Evolutionary conservation across 1,140 invertebrate genomes (phyloP).

Genomic region (Cydia pomonella): DNA sequence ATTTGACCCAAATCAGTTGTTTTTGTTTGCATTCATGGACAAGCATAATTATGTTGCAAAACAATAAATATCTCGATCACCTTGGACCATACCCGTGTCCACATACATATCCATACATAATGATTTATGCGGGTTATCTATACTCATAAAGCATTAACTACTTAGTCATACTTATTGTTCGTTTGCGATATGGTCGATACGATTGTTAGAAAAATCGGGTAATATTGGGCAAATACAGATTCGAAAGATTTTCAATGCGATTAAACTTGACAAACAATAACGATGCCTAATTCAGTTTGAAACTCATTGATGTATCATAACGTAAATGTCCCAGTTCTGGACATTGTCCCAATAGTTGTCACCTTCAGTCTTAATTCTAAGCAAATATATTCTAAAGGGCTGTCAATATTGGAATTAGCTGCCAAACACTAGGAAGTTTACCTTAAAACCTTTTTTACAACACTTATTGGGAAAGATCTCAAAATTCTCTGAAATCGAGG

Average conservation of each 20-base stretch:
- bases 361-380: too few species aligned
- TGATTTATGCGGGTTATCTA: background rate
- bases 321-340: too few species aligned
- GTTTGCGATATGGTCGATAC: background rate
- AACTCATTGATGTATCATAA: background rate
- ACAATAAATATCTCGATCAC: constrained; percentile 11
- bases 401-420: too few species aligned
- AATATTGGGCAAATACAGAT: background rate
- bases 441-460: too few species aligned
- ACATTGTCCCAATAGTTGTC: too few species aligned
- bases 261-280: background rate
- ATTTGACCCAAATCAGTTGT: background rate
- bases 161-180: too few species aligned
- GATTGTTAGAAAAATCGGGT: background rate
- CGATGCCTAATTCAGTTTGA: background rate
- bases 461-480: too few species aligned
- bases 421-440: too few species aligned
- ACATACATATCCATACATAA: background rate
- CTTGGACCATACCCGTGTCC: constrained; percentile 3
- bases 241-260: background rate
- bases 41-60: background rate
- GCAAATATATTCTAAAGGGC: too few species aligned
- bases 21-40: background rate
- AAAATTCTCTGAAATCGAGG: too few species aligned
- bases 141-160: background rate